Evolutionary conservation across 2,113 vertebrate genomes (phyloP).

Genomic region (Phalacrocorax aristotelis): DNA sequence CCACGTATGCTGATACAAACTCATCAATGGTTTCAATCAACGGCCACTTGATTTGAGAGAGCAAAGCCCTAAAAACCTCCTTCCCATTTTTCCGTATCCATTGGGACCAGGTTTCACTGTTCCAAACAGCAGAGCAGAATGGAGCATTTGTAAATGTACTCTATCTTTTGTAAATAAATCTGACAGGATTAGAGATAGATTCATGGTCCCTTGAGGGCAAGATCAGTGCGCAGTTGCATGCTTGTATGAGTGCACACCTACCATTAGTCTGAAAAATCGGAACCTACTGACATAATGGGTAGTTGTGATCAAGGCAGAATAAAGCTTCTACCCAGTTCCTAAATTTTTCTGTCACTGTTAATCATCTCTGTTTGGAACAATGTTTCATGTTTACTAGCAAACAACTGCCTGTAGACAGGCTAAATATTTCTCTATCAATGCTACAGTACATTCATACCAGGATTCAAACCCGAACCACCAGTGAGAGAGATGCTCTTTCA

Average conservation of each 20-base stretch:
- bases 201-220: background rate
- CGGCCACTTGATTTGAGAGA: background rate
- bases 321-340: conserved; percentile 29
- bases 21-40: background rate
- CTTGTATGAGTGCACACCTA: background rate
- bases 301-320: conserved; percentile 8
- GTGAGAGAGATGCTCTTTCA: background rate
- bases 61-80: background rate
- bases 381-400: conserved; percentile 46
- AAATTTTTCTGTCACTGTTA: conserved; percentile 32
- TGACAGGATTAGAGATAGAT: conserved; percentile 30
- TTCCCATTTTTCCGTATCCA: background rate
- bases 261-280: conserved; percentile 34
- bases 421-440: background rate
- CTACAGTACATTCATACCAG: background rate
- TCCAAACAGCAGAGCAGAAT: background rate
- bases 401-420: conserved; percentile 17
- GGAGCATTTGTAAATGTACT: background rate
- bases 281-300: conserved; percentile 38
- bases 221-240: background rate
- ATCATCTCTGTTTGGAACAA: conserved; percentile 44
- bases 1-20: background rate
- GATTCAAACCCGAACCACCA: background rate
- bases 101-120: background rate
- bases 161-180: conserved; percentile 26